Percentiles rank a stretch among this genome's conserved stretches.
phyloP scores from a whole-genome alignment of 2,888 invertebrate species.

The Erebia epiphron region DNA sequence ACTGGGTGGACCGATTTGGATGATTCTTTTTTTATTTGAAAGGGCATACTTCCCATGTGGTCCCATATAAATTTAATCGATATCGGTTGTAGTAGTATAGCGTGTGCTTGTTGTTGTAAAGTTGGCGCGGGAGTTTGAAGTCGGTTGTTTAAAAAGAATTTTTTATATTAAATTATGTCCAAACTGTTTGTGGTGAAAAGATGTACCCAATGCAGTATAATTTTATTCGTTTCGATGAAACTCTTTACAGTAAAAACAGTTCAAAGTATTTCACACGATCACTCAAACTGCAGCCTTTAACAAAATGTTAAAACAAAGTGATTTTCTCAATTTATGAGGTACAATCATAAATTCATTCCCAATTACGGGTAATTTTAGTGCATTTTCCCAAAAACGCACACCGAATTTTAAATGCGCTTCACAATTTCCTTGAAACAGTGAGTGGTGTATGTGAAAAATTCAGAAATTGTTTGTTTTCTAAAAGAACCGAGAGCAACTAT shows the following conservation, averaged over 20 bases:
- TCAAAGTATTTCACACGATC: not conserved
- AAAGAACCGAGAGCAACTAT: constrained; percentile 1
- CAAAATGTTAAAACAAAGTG: not conserved
- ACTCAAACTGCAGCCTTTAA: not conserved
- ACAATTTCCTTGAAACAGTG: constrained; percentile 21
- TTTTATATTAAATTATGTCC: too few relatives aligned
- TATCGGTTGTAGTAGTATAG: too few relatives aligned
- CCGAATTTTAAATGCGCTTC: constrained; percentile 7
- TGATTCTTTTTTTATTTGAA: too few relatives aligned
- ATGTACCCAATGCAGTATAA: too few relatives aligned
- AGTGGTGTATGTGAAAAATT: constrained; percentile 16
- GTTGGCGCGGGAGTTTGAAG: too few relatives aligned
- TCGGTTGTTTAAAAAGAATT: too few relatives aligned
- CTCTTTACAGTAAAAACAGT: not conserved
- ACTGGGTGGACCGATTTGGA: too few relatives aligned
- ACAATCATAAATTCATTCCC: constrained; percentile 8
- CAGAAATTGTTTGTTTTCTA: constrained; percentile 17
- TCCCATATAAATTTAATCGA: too few relatives aligned
- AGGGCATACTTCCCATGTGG: too few relatives aligned
- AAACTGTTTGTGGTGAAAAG: too few relatives aligned
- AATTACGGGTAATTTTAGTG: constrained; percentile 20
- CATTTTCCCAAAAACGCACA: constrained; percentile 9
- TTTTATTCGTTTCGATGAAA: too few relatives aligned
- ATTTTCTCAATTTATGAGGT: constrained; percentile 8
- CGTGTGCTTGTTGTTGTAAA: too few relatives aligned